Evolutionary conservation across 2,113 vertebrate genomes (phyloP).

Genomic region (Strix aluco): DNA sequence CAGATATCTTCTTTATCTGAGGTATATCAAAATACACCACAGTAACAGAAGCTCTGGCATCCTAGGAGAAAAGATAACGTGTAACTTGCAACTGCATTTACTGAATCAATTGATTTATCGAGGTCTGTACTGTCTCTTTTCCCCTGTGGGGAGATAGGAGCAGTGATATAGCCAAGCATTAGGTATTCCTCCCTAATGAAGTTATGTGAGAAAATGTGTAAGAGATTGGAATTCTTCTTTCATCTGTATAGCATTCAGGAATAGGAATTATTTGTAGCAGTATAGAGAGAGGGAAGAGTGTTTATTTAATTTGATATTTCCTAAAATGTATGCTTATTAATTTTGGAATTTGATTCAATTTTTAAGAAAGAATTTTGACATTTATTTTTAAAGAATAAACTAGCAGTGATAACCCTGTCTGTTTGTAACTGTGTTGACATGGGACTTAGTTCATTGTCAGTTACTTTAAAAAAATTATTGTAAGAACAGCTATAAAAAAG

Average conservation of each 20-base stretch:
- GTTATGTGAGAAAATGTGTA: not conserved
- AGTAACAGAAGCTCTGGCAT: not conserved
- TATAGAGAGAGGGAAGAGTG: not conserved
- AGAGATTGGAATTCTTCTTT: not conserved
- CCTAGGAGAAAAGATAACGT: not conserved
- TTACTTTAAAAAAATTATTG: not conserved
- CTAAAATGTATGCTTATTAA: not conserved
- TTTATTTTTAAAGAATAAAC: not conserved
- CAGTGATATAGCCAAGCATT: not conserved
- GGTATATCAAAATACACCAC: not conserved
- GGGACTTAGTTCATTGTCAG: not conserved
- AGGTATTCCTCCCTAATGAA: not conserved
- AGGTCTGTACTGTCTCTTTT: not conserved
- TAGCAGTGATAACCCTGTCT: not conserved
- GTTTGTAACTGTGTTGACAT: not conserved
- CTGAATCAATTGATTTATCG: fast-evolving
- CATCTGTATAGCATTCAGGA: not conserved
- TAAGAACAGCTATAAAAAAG: not conserved
- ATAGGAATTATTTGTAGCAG: not conserved
- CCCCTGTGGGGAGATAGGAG: not conserved
- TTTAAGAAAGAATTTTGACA: not conserved
- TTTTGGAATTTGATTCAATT: not conserved
- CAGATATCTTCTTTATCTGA: not conserved
- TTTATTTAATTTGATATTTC: not conserved
- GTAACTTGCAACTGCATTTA: not conserved